These are phyloP conservation scores for Empidonax alnorum DNA, from an alignment of 2,113 vertebrate genomes.

Conservation along the genomic window DNA sequence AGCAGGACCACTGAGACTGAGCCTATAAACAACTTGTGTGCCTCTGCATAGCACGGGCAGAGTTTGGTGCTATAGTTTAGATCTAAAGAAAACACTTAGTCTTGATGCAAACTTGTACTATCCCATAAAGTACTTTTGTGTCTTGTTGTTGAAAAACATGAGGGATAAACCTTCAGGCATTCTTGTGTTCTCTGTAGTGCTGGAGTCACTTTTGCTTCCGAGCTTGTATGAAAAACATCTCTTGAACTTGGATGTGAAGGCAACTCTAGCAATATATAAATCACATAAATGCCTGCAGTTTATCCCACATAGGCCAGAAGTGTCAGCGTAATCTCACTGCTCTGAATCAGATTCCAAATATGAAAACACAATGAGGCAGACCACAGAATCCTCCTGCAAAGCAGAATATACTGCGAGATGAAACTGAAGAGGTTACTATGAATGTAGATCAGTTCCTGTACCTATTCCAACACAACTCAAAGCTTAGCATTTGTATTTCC, in stretches of 20 bases:
- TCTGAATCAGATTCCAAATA: neutral
- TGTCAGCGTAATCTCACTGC: neutral
- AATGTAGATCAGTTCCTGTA: neutral
- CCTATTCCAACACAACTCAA: conserved; percentile 1
- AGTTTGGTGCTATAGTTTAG: neutral
- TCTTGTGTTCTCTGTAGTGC: neutral
- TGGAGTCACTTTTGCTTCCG: neutral
- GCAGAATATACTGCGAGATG: neutral
- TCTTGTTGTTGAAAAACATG: neutral
- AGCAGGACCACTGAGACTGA: neutral
- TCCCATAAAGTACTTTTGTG: neutral
- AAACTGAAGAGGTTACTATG: neutral
- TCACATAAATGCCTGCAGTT: neutral
- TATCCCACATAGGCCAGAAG: neutral
- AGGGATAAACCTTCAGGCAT: neutral
- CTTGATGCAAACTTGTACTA: neutral
- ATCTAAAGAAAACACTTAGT: neutral
- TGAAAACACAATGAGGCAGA: neutral
- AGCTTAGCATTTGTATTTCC: neutral
- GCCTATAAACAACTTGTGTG: neutral
- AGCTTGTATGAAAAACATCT: neutral
- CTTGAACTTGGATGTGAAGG: neutral
- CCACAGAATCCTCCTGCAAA: neutral
- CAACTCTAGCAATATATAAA: neutral
- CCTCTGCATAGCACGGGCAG: neutral